A percentile compares a stretch with the other conserved stretches of the same genome.
These are phyloP conservation scores for Pogoniulus pusillus DNA, from an alignment of 2,797 vertebrate genomes.

Conservation along the genomic window DNA sequence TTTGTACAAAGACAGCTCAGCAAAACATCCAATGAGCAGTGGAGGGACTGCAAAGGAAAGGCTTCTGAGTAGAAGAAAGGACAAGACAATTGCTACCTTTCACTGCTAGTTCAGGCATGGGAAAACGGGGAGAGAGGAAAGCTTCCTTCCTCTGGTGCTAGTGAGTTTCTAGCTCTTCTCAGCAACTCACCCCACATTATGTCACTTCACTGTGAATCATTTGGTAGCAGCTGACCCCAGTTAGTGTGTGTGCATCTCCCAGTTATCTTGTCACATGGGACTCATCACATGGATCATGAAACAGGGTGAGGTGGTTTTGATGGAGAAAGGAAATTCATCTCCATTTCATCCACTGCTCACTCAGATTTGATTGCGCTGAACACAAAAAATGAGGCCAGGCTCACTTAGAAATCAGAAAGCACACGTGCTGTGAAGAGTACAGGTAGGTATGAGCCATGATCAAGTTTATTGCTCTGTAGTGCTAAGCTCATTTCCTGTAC, in stretches of 20 bases:
- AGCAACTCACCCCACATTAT: background rate
- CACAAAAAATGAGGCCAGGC: background rate
- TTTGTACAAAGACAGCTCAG: background rate
- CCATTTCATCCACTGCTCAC: background rate
- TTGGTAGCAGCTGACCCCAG: background rate
- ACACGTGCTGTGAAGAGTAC: background rate
- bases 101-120: background rate
- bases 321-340: background rate
- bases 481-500: background rate
- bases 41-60: background rate
- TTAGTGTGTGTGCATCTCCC: background rate
- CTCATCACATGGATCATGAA: rapidly evolving
- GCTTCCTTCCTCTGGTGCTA: background rate
- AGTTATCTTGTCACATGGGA: rapidly evolving
- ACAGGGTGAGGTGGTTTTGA: background rate
- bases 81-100: background rate
- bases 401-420: background rate
- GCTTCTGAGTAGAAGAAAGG: background rate
- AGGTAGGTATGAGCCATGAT: background rate
- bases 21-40: background rate
- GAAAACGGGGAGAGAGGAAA: background rate
- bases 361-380: background rate
- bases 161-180: background rate
- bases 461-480: background rate
- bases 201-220: background rate